Base-by-base conservation (phyloP, 2,888 invertebrate genomes). In the Rhagophthalmus giganteus region DNA sequence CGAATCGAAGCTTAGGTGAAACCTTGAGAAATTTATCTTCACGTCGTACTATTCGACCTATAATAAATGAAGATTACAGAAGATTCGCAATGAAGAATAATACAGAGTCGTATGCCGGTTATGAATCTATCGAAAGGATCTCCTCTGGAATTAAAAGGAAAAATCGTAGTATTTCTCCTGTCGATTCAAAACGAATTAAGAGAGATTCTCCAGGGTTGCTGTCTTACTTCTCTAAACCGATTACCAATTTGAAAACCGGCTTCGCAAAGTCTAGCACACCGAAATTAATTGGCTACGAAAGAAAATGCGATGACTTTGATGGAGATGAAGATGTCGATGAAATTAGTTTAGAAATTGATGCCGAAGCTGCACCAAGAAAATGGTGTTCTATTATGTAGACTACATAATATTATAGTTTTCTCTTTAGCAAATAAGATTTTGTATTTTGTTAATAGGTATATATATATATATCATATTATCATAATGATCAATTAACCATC, bases 371-470 rank as follows among this genome's bases (percentile, higher is more conserved):
- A n/a, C 62, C 67, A 14, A 69, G 68, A 45, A 70, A 67, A 46
- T 68, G 68, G 66, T 72, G 72, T 62, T 50, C 63, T 13, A 51
- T 72, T 30, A 72, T 72, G 72, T 72, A 67, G n/a, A n/a, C n/a
- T n/a, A 64, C 13, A 44, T 20, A 12, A 11, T 26, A 16, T n/a
- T n/a, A n/a, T n/a, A n/a, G n/a, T n/a, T 30, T 33, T 40, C 7
- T 6, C 32, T 13, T 15, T 13, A 3, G 14, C 8, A 28, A 28
- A 28, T 28, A 11, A 31, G 28, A 15, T 41, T 13, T 24, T 10
- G n/a, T 47, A 38, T 20, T 26, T 40, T 38, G 27, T 31, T 24
- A 33, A 5, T 16, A 9, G 20, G 20, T 10, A 16, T 8, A 33
- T 5, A 8, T 7, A 2, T 12, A n/a, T 14, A 13, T 11, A 2